Base-by-base conservation (phyloP, 2,888 invertebrate genomes). In the Gastrophysa polygoni region DNA sequence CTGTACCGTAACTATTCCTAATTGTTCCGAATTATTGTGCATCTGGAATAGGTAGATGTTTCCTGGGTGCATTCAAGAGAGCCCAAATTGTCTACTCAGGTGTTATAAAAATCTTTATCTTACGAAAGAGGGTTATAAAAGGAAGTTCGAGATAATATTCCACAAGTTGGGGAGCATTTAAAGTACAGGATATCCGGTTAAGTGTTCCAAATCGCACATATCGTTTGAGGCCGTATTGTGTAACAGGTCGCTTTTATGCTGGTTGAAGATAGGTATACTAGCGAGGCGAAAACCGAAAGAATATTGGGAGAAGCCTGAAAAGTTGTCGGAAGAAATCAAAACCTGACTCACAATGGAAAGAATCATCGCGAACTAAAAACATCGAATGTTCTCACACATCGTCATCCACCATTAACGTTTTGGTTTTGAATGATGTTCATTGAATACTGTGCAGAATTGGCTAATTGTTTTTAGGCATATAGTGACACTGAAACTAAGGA, bases 121-220 rank as follows among this genome's bases (percentile, higher is more conserved):
- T 63, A 52, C 51, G 59, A 38, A 60, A 67, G 70, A 68, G 73
- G 66, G 68, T 68, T 67, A 55, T 67, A 57, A 68, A 70, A 75
- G 77, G 77, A 77, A 77, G 75, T 76, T 67, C 65, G 56, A 74
- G 75, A 75, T 77, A 75, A 70, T 76, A 76, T 76, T 76, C 76
- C 75, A 76, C 73, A 76, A 75, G 75, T 75, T 73, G 71, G 75
- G 75, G 74, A 73, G 73, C 73, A 73, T 65, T 67, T 71, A 76
- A 74, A 76, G 70, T 70, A 72, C 77, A 77, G 77, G 77, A 77
- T 74, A 75, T 77, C 77, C 77, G 76, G 76, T 70, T 61, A 69
- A 70, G 63, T 70, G 70, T 68, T 69, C 67, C 64, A 68, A 72
- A 72, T 70, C 67, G 68, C 68, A 64, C 64, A 69, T 60, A 70